A percentile compares a stretch with the other conserved stretches of the same genome.
Conservation (phyloP, 2,113 vertebrate genomes). For the Leiothrix lutea region DNA sequence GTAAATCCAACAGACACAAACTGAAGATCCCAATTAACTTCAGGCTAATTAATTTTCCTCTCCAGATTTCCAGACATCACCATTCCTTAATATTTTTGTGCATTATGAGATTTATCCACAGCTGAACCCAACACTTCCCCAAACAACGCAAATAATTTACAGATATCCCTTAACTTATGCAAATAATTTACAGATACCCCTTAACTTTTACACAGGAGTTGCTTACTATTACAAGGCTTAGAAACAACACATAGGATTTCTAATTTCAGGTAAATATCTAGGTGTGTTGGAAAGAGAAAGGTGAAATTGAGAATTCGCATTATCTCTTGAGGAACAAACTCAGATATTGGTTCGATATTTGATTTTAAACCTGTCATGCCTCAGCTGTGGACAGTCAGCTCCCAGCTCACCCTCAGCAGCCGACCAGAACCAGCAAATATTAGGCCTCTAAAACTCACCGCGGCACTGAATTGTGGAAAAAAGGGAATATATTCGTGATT, state of each 20-base stretch:
- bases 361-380: neutral
- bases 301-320: neutral
- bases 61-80: neutral
- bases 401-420: neutral
- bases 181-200: neutral
- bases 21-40: neutral
- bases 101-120: neutral
- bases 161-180: accelerated
- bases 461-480: neutral
- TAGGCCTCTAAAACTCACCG: neutral
- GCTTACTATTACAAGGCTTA: neutral
- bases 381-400: neutral
- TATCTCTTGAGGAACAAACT: neutral
- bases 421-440: neutral
- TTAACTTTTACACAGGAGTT: neutral
- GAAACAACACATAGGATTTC: neutral
- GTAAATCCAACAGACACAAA: neutral
- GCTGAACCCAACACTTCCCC: neutral
- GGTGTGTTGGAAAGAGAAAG: accelerated
- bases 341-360: neutral
- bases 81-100: neutral
- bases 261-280: neutral
- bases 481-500: neutral
- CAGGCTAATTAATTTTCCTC: neutral
- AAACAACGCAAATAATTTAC: neutral